Conservation (phyloP, 2,113 vertebrate genomes). For the Otolemur garnettii region DNA sequence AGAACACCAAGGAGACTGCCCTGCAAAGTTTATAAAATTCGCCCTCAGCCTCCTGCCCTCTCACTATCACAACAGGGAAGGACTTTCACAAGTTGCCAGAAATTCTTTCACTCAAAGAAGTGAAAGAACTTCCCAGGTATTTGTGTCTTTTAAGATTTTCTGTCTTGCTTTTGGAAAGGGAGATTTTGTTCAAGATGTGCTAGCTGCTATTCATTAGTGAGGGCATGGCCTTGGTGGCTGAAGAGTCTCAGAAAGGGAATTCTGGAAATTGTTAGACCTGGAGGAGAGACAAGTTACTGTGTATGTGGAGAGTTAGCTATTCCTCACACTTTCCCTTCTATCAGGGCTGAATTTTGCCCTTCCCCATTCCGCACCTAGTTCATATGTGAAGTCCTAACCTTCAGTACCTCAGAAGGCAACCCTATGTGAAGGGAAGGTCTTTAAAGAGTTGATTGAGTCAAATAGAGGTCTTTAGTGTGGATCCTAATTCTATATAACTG, state of each 20-base stretch:
- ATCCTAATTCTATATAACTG: neutral
- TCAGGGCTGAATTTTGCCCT: neutral
- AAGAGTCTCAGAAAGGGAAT: neutral
- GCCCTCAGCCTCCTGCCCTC: neutral
- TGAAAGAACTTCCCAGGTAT: neutral
- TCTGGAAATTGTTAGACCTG: neutral
- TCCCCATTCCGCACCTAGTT: neutral
- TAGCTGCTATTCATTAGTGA: neutral
- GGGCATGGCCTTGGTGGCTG: too few relatives aligned
- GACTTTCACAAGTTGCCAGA: neutral
- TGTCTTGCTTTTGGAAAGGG: neutral
- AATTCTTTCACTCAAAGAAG: neutral
- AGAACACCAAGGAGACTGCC: neutral
- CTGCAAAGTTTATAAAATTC: neutral
- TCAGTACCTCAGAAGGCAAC: neutral
- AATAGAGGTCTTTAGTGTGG: neutral
- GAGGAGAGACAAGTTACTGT: neutral
- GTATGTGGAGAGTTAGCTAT: neutral
- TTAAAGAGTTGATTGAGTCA: neutral
- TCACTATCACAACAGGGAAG: neutral
- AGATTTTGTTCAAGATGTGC: neutral
- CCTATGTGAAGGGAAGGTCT: neutral
- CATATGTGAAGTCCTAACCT: neutral
- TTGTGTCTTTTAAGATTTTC: conserved; percentile 12
- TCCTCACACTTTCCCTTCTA: neutral